phyloP scores from a whole-genome alignment of 1,140 invertebrate genomes.

The Neodiprion pinetum region DNA sequence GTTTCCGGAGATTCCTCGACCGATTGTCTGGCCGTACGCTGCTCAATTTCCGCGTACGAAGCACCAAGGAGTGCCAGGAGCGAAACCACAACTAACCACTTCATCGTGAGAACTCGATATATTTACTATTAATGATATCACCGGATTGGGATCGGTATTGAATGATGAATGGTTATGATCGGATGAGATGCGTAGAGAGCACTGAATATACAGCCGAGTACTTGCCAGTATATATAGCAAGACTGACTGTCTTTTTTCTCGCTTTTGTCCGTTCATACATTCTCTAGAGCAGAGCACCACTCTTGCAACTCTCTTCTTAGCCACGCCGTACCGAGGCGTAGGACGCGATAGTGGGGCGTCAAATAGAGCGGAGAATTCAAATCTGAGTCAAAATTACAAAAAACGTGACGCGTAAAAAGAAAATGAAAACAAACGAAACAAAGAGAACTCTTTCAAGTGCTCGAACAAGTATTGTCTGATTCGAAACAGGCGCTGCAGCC shows the following conservation, averaged over 20 bases:
- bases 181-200: constrained; percentile 45
- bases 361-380: constrained; percentile 64
- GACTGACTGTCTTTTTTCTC: constrained; percentile 48
- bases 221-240: constrained; percentile 61
- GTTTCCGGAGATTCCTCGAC: constrained; percentile 45
- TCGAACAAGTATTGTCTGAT: neutral
- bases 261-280: constrained; percentile 52
- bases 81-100: neutral
- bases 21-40: constrained; percentile 43
- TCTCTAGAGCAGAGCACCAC: constrained; percentile 39
- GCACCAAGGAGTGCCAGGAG: neutral
- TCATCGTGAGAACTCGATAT: neutral
- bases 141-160: neutral
- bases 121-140: neutral
- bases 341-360: constrained; percentile 46
- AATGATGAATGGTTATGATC: constrained; percentile 1
- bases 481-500: neutral
- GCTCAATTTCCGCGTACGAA: constrained; percentile 47
- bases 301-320: constrained; percentile 8
- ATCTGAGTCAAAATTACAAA: constrained; percentile 60
- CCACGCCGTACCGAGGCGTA: constrained; percentile 1
- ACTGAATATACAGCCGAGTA: constrained; percentile 50
- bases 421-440: neutral
- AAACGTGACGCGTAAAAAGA: constrained; percentile 31
- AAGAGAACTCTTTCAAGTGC: neutral